Percentiles rank a stretch among this genome's conserved stretches.
Conservation (phyloP, 2,113 vertebrate species). For the Muscicapa adusta region DNA sequence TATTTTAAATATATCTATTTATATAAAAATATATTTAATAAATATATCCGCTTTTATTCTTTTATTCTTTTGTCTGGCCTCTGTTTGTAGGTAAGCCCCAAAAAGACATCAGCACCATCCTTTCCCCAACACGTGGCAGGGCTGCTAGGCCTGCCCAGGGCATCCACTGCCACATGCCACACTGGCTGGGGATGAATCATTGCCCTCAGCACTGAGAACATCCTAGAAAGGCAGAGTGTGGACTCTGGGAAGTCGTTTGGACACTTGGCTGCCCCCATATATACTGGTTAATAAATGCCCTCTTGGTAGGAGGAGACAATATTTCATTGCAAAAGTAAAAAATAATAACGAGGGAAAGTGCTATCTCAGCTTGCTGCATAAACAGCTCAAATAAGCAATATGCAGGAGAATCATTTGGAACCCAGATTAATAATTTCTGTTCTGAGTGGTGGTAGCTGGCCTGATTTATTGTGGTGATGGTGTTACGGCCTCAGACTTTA, state of each 20-base stretch:
- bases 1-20: no score
- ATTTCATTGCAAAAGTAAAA: constrained; percentile 64
- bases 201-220: neutral
- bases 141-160: rapidly evolving
- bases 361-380: constrained; percentile 64
- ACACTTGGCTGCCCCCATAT: neutral
- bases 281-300: constrained; percentile 9
- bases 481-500: constrained; percentile 71
- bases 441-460: constrained; percentile 53
- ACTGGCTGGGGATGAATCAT: neutral
- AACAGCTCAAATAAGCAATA: constrained; percentile 59
- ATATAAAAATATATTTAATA: no score
- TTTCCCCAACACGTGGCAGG: rapidly evolving
- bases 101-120: neutral
- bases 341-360: constrained; percentile 53
- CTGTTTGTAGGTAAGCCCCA: neutral
- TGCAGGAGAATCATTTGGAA: constrained; percentile 64
- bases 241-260: rapidly evolving
- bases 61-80: neutral
- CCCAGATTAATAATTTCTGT: constrained; percentile 71
- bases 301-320: neutral
- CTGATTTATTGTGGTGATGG: constrained; percentile 69
- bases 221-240: neutral
- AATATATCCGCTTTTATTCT: neutral
- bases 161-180: rapidly evolving